Evolutionary conservation across 1,140 invertebrate genomes (phyloP).

Genomic region (Eufriesea mexicana): DNA sequence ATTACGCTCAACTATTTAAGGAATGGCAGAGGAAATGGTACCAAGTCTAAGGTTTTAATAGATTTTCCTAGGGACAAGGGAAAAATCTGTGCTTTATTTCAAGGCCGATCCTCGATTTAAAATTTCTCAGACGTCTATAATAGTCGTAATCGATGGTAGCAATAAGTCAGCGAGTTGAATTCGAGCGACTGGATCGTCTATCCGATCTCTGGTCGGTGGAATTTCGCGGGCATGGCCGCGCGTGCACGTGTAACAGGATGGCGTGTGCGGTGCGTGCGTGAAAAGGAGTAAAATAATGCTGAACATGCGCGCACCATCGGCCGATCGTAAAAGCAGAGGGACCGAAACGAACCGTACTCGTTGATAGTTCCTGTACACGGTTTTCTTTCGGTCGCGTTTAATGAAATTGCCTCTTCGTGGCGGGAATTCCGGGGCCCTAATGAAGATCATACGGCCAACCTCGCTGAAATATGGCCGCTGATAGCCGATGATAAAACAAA

Average conservation of each 20-base stretch:
- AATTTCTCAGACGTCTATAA: no score
- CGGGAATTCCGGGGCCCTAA: slow-evolving; percentile 71
- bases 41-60: no score
- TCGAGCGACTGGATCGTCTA: neutral
- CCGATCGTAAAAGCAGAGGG: slow-evolving; percentile 71
- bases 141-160: neutral
- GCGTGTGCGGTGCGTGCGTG: slow-evolving; percentile 48
- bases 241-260: slow-evolving; percentile 49
- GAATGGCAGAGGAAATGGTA: no score
- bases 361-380: slow-evolving; percentile 74
- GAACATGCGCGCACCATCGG: slow-evolving; percentile 72
- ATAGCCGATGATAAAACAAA: slow-evolving; percentile 54
- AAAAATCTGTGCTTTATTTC: no score
- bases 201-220: slow-evolving; percentile 60
- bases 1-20: no score
- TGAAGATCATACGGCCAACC: slow-evolving; percentile 68
- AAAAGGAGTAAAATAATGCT: slow-evolving; percentile 74
- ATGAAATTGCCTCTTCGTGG: slow-evolving; percentile 69
- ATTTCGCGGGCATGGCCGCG: neutral
- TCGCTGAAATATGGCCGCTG: slow-evolving; percentile 39
- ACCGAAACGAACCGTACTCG: slow-evolving; percentile 75
- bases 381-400: slow-evolving; percentile 54
- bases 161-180: neutral
- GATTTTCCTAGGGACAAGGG: no score
- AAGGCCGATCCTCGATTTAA: no score